Evolutionary conservation across 2,797 vertebrate species (phyloP).

Genomic region (Craterocephalus amniculus): DNA sequence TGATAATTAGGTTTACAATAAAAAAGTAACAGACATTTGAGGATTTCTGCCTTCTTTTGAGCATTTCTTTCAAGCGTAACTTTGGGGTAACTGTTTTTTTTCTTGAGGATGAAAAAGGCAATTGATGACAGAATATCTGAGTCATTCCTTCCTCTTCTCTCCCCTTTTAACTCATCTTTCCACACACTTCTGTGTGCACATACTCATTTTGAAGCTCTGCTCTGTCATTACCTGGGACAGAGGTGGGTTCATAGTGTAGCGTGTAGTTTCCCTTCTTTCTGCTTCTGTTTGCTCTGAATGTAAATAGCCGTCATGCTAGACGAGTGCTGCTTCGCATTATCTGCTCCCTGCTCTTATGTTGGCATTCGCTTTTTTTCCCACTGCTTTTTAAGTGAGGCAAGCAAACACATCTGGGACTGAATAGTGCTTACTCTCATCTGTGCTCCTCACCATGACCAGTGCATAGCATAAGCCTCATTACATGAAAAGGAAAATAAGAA

Average conservation of each 20-base stretch:
- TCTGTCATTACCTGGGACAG: conserved; percentile 76
- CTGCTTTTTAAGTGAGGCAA: conserved; percentile 40
- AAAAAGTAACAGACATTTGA: conserved; percentile 52
- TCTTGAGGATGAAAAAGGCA: conserved; percentile 22
- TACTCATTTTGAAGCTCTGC: conserved; percentile 67
- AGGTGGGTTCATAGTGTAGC: conserved; percentile 55
- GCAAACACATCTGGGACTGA: conserved; percentile 40
- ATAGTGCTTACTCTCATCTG: conserved; percentile 50
- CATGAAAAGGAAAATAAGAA: conserved; percentile 25
- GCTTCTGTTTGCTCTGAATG: conserved; percentile 52
- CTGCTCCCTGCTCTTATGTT: conserved; percentile 36
- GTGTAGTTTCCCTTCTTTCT: conserved; percentile 62
- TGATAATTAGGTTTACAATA: conserved; percentile 70
- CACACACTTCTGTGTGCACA: conserved; percentile 48
- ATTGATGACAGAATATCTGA: conserved; percentile 42
- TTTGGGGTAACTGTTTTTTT: conserved; percentile 47
- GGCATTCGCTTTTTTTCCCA: conserved; percentile 29
- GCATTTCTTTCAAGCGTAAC: conserved; percentile 43
- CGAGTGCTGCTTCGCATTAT: conserved; percentile 29
- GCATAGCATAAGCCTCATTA: conserved; percentile 38
- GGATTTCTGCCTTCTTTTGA: conserved; percentile 54
- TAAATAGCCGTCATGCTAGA: conserved; percentile 49
- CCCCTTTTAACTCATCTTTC: conserved; percentile 66
- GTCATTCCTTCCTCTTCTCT: conserved; percentile 54
- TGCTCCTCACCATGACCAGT: conserved; percentile 37